Base-by-base conservation (phyloP, 2,113 vertebrate genomes). In the Arothron firmamentum region DNA sequence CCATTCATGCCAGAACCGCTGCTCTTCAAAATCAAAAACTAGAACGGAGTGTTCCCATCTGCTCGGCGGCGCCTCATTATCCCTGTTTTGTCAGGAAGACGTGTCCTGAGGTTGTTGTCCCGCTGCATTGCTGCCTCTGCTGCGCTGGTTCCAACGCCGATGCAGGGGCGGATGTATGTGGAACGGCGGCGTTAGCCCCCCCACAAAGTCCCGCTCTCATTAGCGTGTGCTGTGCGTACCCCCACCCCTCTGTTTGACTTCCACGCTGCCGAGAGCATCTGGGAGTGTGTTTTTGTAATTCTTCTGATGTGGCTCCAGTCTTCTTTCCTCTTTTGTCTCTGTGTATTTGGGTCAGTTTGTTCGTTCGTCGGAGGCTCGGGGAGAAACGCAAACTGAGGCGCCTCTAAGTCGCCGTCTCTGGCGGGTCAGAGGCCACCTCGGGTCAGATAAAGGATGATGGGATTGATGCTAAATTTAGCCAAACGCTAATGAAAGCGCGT, bases 331-430 rank as follows among this genome's bases (percentile, higher is more conserved):
- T 67, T 79, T 76, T 74, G 78, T 86, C 73, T 70, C 72, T 52
- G 17, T 61, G 47, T 74, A 85, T 87, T 82, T 84, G 73, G 81
- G 82, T 80, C 78, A 78, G 51, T 85, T 82, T 62, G 58, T 38
- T 48, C 23, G 25, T 72, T 51, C 78, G 72, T 16, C 25, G 21
- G 54, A 19, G 23, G 65, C 77, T 79, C 75, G 45, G 60, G n/a
- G 9, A 65, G 59, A 56, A 49, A 12, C 55, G 74, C 71, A 79
- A 79, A 85, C 63, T 79, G 80, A 46, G 0, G 65, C 57, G 51
- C 6, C 61, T 81, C 69, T 80, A 74, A 73, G 81, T 79, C 67
- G 28, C 82, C 56, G 19, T 76, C 70, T 61, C 59, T 70, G 67
- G 64, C 81, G 74, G 72, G 81, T 81, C 57, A 50, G 0, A 38